These are phyloP conservation scores for Rutpela maculata DNA, from an alignment of 2,888 invertebrate species.

Conservation along the genomic window DNA sequence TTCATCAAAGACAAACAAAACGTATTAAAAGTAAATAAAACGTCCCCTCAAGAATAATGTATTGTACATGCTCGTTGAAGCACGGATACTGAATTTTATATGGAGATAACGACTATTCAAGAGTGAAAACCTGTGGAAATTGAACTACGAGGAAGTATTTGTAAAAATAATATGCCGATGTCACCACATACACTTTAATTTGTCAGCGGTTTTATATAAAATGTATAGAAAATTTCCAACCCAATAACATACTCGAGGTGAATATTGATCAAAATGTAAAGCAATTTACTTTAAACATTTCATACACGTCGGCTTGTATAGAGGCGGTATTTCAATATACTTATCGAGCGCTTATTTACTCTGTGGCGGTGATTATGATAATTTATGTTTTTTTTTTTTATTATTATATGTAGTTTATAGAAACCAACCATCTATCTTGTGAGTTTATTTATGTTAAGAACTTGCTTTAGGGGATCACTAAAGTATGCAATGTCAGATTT, in stretches of 20 bases:
- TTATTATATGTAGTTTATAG: too few species aligned
- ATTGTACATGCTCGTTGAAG: conserved; percentile 5
- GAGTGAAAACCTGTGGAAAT: neutral
- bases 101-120: neutral
- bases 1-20: neutral
- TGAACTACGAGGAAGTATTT: neutral
- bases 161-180: neutral
- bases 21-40: conserved; percentile 22
- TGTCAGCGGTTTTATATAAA: neutral
- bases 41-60: conserved; percentile 2
- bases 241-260: neutral
- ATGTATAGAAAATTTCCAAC: neutral
- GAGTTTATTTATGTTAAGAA: too few species aligned
- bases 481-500: too few species aligned
- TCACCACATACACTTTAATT: conserved; percentile 2
- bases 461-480: too few species aligned
- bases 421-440: too few species aligned
- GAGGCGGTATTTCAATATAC: neutral
- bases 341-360: neutral
- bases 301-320: neutral
- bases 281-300: neutral
- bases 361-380: neutral
- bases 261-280: neutral
- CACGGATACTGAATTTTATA: neutral
- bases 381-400: neutral